Evolutionary conservation across 2,113 vertebrate species (phyloP), one percentile per base, ranked within the genome.

Genomic region (Elachura formosa): DNA sequence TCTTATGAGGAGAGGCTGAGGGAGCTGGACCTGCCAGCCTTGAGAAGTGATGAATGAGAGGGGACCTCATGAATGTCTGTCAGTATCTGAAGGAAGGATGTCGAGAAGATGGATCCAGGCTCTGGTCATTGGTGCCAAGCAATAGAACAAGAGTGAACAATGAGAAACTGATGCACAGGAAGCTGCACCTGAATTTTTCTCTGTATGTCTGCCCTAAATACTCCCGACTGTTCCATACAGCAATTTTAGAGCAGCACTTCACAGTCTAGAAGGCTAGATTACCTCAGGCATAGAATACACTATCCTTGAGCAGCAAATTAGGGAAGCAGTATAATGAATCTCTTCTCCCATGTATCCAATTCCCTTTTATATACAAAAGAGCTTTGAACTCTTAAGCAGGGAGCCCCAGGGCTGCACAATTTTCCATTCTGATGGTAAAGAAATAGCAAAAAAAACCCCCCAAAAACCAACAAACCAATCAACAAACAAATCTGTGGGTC

Each of bases 31-130:
- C 9, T 59, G 7, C 40, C 38, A 74, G 18, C 7, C 38, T 38
- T 0, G 0, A 51, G 28, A 59, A 45, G 18, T n/a, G 20, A 40
- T 0, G 0, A 7, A 0, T n/a, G 25, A 72, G 31, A 36, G 21
- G 3, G 3, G 3, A 48, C 5, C 48, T 63, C 66, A 56, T 13
- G 4, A 61, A 46, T 25, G 1, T 26, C 52, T 21, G 23, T 12
- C 2, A 54, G 17, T 23, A 46, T 12, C 40, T 19, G 17, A 22
- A 61, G 24, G 24, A 17, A 54, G 4, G 24, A 3, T 7, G 7
- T 0, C 34, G 40, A 40, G 29, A 40, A 1, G 14, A 15, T 19
- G 46, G 24, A 18, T 16, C 10, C 10, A 68, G n/a, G 29, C 46
- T 82, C 46, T 54, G 10, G 40, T 61, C 24, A 11, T 24, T 31